Evolutionary conservation across 1,140 invertebrate species (phyloP).

Genomic region (Nylanderia fulva): DNA sequence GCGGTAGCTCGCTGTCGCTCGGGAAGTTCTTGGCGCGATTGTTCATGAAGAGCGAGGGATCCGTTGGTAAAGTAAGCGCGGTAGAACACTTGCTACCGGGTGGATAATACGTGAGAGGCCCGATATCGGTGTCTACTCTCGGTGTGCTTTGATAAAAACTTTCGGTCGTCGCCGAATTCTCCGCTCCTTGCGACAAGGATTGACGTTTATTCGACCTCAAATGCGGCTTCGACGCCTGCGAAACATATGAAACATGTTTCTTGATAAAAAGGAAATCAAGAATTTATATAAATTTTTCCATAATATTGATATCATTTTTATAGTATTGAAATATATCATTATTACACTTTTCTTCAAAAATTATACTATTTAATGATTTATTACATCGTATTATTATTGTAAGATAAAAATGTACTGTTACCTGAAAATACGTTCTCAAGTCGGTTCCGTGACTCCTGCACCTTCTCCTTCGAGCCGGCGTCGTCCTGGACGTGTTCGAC

Average conservation of each 20-base stretch:
- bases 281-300: background rate
- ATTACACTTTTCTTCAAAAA: background rate
- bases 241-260: background rate
- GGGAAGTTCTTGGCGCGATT: conserved; percentile 73
- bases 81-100: conserved; percentile 66
- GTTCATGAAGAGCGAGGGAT: conserved; percentile 72
- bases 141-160: conserved; percentile 85
- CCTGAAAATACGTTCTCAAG: conserved; percentile 83
- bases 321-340: background rate
- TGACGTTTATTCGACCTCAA: conserved; percentile 79
- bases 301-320: background rate
- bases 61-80: conserved; percentile 77
- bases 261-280: background rate
- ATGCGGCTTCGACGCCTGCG: conserved; percentile 82
- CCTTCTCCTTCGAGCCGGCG: conserved; percentile 78
- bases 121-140: conserved; percentile 83
- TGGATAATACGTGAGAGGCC: conserved; percentile 79
- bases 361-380: conserved; percentile 8
- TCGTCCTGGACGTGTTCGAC: conserved; percentile 65
- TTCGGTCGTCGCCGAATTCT: conserved; percentile 78
- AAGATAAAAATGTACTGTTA: conserved; percentile 53
- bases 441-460: conserved; percentile 84
- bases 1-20: conserved; percentile 79
- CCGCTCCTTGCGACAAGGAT: conserved; percentile 72
- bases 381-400: background rate